Conservation (phyloP, 2,113 vertebrate species). For the Trematocara macrostoma region DNA sequence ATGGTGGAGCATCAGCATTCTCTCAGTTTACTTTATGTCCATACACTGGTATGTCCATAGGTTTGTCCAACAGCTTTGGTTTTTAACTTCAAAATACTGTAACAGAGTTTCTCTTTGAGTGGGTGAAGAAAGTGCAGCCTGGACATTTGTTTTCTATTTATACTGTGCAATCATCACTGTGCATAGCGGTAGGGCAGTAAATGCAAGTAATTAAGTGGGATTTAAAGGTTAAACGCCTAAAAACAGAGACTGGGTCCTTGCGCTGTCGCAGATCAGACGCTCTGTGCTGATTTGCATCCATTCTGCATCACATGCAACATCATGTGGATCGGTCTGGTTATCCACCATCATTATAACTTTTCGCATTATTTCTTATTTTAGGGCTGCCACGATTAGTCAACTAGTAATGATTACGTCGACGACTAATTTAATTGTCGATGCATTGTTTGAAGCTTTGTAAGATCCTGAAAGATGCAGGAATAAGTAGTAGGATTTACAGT, state of each 20-base stretch:
- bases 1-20: constrained; percentile 57
- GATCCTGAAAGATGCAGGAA: no score
- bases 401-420: no score
- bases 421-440: no score
- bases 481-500: no score
- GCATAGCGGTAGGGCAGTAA: not conserved
- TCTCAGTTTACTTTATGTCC: constrained; percentile 5
- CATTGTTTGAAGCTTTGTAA: no score
- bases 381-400: no score
- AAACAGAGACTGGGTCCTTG: not conserved
- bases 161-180: not conserved
- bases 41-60: not conserved
- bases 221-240: not conserved
- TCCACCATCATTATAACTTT: not conserved
- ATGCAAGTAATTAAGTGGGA: not conserved
- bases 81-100: not conserved
- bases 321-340: not conserved
- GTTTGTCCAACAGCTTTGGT: not conserved
- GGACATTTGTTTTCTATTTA: not conserved
- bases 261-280: not conserved
- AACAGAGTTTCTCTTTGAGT: not conserved
- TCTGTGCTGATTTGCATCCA: not conserved
- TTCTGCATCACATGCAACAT: not conserved
- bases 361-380: not conserved
- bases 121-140: not conserved